Conservation (phyloP, 2,888 invertebrate genomes). For the Polietes domitor region DNA sequence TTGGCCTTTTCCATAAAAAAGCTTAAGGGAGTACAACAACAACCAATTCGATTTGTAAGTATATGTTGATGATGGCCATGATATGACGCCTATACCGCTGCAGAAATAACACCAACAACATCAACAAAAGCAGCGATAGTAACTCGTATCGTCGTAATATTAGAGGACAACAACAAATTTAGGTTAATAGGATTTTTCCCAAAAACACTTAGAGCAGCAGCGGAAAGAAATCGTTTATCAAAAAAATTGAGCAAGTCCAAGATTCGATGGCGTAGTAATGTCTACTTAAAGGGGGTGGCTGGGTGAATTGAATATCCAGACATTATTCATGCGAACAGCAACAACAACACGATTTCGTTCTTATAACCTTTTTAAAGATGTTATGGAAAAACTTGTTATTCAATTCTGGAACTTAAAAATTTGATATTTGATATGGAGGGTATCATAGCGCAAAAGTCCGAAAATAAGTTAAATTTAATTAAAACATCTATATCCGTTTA, state of each 20-base stretch:
- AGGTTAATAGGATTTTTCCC: slow-evolving; percentile 59
- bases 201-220: slow-evolving; percentile 14
- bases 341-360: no score
- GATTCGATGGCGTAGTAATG: slow-evolving; percentile 22
- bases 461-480: no score
- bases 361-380: no score
- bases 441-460: no score
- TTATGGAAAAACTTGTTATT: no score
- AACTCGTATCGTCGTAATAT: slow-evolving; percentile 13
- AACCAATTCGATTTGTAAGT: slow-evolving; percentile 57
- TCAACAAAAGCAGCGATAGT: background rate
- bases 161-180: slow-evolving; percentile 50
- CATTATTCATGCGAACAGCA: background rate
- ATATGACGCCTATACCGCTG: slow-evolving; percentile 48
- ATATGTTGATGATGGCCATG: slow-evolving; percentile 61
- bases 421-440: no score
- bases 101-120: background rate
- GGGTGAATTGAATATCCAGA: no score
- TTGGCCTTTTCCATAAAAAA: slow-evolving; percentile 58
- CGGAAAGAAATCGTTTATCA: slow-evolving; percentile 29
- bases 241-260: slow-evolving; percentile 4
- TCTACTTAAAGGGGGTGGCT: slow-evolving; percentile 9
- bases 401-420: no score
- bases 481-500: no score
- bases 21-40: slow-evolving; percentile 55